A percentile compares a stretch with the other conserved stretches of the same genome.
phyloP scores from a whole-genome alignment of 1,140 invertebrate genomes.

The Drosophila murphyi region DNA sequence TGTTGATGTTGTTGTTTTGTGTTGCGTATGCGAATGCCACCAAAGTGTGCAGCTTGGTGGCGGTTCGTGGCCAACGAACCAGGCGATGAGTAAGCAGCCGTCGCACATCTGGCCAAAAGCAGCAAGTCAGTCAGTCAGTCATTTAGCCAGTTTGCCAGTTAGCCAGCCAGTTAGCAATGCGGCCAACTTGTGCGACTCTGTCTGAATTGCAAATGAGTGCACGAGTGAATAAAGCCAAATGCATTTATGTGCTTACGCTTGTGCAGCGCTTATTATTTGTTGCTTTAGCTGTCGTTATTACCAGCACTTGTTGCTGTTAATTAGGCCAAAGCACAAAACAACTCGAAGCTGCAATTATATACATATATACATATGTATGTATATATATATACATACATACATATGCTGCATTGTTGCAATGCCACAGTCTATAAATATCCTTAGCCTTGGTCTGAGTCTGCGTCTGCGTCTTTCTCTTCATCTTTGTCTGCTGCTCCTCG shows the following conservation, averaged over 20 bases:
- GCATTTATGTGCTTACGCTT: constrained; percentile 31
- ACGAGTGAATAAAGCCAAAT: constrained; percentile 58
- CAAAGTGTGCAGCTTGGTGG: constrained; percentile 56
- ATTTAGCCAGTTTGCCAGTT: constrained; percentile 24
- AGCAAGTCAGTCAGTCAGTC: constrained; percentile 31
- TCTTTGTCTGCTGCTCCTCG: constrained; percentile 5
- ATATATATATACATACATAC: neutral
- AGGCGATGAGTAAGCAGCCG: constrained; percentile 68
- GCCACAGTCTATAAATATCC: constrained; percentile 67
- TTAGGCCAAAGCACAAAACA: constrained; percentile 64
- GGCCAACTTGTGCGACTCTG: constrained; percentile 67
- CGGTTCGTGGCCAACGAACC: constrained; percentile 70
- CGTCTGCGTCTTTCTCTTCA: neutral
- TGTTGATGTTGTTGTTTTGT: neutral
- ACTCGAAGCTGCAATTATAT: constrained; percentile 17
- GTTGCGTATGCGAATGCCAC: constrained; percentile 41
- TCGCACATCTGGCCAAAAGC: constrained; percentile 71
- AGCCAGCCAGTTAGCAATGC: constrained; percentile 51
- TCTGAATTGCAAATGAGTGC: constrained; percentile 73
- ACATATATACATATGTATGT: neutral
- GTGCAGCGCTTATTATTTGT: neutral
- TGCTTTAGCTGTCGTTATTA: neutral
- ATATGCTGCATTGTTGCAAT: constrained; percentile 16
- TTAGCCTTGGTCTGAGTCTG: constrained; percentile 49
- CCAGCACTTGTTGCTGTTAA: constrained; percentile 55